Percentiles rank a stretch among this genome's conserved stretches.
Evolutionary conservation across 1,140 invertebrate genomes (phyloP).

Genomic region (Psix sp.): DNA sequence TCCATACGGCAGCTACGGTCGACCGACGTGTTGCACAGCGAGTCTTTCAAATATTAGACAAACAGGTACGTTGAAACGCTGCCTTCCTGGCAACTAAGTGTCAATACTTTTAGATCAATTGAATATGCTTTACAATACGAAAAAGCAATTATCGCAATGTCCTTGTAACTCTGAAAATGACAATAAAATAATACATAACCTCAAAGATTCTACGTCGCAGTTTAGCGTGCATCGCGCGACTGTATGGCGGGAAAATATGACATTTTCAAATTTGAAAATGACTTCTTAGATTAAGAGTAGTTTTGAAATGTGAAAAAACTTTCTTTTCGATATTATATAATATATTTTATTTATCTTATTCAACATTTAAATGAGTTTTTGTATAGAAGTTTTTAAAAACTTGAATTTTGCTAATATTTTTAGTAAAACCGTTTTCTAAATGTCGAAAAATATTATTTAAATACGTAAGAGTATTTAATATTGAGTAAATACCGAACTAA

Average conservation of each 20-base stretch:
- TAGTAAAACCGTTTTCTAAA: too few species aligned
- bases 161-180: not conserved
- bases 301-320: too few species aligned
- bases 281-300: not conserved
- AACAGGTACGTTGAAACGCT: slow-evolving; percentile 16
- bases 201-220: slow-evolving; percentile 62
- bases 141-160: slow-evolving; percentile 2
- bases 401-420: too few species aligned
- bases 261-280: slow-evolving; percentile 2
- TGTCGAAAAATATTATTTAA: too few species aligned
- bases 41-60: slow-evolving; percentile 66
- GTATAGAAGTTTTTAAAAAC: too few species aligned
- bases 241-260: slow-evolving; percentile 23
- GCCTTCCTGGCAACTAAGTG: slow-evolving; percentile 35
- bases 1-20: slow-evolving; percentile 67
- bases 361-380: too few species aligned
- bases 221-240: slow-evolving; percentile 7
- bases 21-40: slow-evolving; percentile 61
- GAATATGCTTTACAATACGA: slow-evolving; percentile 1
- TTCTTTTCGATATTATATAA: too few species aligned
- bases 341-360: too few species aligned
- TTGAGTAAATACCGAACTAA: too few species aligned
- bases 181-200: slow-evolving; percentile 61
- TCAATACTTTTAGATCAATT: not conserved
- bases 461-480: too few species aligned